Evolutionary conservation across 2,888 invertebrate genomes (phyloP).

Genomic region (Nomada fucata): DNA sequence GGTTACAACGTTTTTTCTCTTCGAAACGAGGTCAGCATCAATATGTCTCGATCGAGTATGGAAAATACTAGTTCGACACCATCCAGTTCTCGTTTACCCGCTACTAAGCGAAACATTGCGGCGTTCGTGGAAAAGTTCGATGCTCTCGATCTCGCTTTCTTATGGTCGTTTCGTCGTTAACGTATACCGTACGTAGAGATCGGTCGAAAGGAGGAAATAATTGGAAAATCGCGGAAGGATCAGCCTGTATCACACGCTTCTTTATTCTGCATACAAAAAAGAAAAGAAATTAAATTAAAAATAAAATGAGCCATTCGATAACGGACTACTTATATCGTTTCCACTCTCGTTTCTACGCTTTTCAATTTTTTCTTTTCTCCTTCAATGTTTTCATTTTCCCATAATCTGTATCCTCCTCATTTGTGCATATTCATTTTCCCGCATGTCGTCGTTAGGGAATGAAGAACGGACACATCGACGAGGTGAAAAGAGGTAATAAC

Average conservation of each 20-base stretch:
- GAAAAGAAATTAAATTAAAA: conserved; percentile 8
- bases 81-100: neutral
- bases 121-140: conserved; percentile 14
- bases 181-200: conserved; percentile 38
- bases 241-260: conserved; percentile 9
- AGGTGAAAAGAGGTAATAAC: neutral
- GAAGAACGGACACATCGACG: neutral
- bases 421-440: neutral
- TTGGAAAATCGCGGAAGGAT: conserved; percentile 14
- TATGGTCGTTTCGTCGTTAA: conserved; percentile 16
- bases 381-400: neutral
- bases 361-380: neutral
- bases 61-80: neutral
- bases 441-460: conserved; percentile 4
- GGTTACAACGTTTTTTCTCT: conserved; percentile 22
- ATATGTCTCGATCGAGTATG: neutral
- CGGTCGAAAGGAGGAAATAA: conserved; percentile 38
- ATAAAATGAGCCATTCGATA: conserved; percentile 27
- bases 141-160: conserved; percentile 10
- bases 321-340: conserved; percentile 17
- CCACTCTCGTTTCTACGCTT: neutral
- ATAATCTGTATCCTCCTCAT: neutral
- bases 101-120: neutral
- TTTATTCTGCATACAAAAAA: conserved; percentile 38
- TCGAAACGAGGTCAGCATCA: conserved; percentile 17